These are phyloP conservation scores for Microcebus ravelobensis DNA, from an alignment of 2,113 vertebrate genomes.

Conservation along the genomic window DNA sequence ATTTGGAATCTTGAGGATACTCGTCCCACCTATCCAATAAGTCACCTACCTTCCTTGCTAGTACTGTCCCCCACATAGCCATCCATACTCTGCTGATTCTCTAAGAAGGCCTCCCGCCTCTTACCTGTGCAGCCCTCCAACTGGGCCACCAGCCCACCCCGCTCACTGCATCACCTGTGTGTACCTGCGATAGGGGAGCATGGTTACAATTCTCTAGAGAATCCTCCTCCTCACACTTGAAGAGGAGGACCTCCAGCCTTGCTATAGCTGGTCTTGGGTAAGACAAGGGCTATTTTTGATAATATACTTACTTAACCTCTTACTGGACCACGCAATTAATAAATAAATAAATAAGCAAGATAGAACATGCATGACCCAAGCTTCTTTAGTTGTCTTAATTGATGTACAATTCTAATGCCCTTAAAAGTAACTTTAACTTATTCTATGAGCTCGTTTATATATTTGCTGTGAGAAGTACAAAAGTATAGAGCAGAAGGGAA, in stretches of 20 bases:
- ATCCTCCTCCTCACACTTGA: neutral
- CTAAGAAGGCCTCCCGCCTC: neutral
- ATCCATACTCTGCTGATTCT: neutral
- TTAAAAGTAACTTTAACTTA: neutral
- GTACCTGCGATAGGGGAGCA: neutral
- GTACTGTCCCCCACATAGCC: neutral
- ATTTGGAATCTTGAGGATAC: neutral
- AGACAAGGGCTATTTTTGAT: neutral
- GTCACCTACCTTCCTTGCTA: neutral
- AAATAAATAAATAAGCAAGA: too few species aligned
- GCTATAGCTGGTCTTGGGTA: neutral
- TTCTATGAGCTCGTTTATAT: neutral
- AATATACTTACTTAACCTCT: neutral
- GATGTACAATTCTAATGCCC: neutral
- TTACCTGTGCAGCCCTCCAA: neutral
- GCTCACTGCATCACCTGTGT: neutral
- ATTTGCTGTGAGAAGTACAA: neutral
- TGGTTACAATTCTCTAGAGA: neutral
- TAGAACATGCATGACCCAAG: accelerated
- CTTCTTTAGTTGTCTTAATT: neutral
- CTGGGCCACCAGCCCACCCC: neutral
- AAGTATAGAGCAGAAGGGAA: neutral
- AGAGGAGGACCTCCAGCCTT: neutral
- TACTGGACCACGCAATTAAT: neutral
- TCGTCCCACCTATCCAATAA: neutral